phyloP scores from a whole-genome alignment of 2,888 invertebrate species.

The Synanthedon myopaeformis region DNA sequence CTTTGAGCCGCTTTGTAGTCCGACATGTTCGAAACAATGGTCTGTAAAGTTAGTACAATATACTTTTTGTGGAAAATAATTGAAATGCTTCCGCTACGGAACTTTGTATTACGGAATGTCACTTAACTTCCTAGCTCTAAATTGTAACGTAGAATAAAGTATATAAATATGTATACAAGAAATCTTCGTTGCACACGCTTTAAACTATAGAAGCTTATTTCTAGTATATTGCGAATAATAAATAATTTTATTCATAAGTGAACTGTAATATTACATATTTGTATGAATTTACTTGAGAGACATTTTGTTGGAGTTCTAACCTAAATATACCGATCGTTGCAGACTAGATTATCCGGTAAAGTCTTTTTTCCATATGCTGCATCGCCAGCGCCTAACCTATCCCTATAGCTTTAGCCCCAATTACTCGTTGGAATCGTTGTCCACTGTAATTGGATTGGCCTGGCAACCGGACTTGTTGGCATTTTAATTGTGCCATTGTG shows the following conservation, averaged over 20 bases:
- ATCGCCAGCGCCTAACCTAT: constrained; percentile 31
- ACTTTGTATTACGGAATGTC: not conserved
- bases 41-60: not conserved
- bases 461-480: constrained; percentile 68
- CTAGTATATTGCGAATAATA: no score
- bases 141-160: no score
- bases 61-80: not conserved
- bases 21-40: not conserved
- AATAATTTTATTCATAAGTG: no score
- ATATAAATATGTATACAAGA: no score
- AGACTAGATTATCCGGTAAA: constrained; percentile 14
- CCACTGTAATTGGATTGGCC: constrained; percentile 68
- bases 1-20: constrained; percentile 24
- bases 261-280: no score
- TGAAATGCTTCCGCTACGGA: not conserved
- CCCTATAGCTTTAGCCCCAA: constrained; percentile 48
- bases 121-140: no score
- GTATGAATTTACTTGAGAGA: no score
- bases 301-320: no score
- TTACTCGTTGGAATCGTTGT: constrained; percentile 69
- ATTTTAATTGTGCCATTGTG: constrained; percentile 71
- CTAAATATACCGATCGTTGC: no score
- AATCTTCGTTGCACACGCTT: no score
- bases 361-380: constrained; percentile 42
- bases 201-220: no score